phyloP scores from a whole-genome alignment of 2,113 vertebrate species.

The Sus scrofa region DNA sequence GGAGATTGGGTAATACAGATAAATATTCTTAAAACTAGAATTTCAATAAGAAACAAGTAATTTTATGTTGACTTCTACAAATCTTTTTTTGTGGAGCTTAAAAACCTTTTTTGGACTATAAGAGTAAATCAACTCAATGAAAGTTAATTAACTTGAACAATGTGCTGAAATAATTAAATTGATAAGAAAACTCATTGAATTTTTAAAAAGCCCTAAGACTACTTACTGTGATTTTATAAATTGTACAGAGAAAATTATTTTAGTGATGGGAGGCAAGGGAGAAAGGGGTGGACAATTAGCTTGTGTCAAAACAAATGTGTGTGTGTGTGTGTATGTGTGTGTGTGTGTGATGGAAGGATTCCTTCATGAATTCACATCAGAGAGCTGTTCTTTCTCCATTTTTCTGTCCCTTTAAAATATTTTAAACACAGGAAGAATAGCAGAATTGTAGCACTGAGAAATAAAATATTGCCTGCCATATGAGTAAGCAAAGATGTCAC shows the following conservation, averaged over 20 bases:
- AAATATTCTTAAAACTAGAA: neutral
- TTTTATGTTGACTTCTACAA: slow-evolving; percentile 62
- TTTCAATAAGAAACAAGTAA: neutral
- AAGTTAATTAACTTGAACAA: slow-evolving; percentile 81
- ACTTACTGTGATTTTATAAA: slow-evolving; percentile 8
- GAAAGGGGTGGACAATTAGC: neutral
- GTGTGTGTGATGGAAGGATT: neutral
- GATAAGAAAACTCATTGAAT: slow-evolving; percentile 77
- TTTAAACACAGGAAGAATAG: neutral
- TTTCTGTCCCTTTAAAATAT: slow-evolving; percentile 1
- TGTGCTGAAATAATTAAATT: slow-evolving; percentile 77
- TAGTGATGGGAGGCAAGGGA: neutral
- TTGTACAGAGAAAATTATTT: slow-evolving; percentile 59
- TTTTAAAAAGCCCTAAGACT: slow-evolving; percentile 25
- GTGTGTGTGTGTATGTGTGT: neutral
- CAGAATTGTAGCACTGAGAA: neutral
- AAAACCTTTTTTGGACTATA: slow-evolving; percentile 20
- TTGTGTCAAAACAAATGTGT: neutral
- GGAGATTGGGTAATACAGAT: slow-evolving; percentile 41
- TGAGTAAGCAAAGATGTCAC: too few species aligned
- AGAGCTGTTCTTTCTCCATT: neutral
- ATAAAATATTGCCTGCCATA: too few species aligned
- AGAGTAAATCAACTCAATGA: slow-evolving; percentile 64
- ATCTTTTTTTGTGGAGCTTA: slow-evolving; percentile 45
- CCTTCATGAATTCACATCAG: neutral